Conservation (phyloP, 2,797 vertebrate species). For the Aratinga solstitialis region DNA sequence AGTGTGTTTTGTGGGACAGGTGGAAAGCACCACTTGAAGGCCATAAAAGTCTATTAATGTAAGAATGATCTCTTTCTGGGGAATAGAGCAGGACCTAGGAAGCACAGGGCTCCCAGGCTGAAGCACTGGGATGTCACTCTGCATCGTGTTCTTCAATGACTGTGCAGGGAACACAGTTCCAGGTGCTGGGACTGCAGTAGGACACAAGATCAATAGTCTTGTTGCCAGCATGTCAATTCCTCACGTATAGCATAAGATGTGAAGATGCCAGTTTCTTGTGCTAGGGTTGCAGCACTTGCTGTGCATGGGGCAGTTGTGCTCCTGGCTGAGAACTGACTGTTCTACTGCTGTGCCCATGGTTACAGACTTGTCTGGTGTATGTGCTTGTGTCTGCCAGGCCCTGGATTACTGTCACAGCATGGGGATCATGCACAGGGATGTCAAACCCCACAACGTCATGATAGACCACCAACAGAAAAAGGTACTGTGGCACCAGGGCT, state of each 20-base stretch:
- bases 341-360: background rate
- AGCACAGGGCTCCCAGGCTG: background rate
- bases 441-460: slow-evolving; percentile 97
- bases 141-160: background rate
- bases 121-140: background rate
- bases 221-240: background rate
- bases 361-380: background rate
- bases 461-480: slow-evolving; percentile 96
- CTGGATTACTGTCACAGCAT: slow-evolving; percentile 97
- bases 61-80: background rate
- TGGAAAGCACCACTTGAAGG: background rate
- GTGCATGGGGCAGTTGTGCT: background rate
- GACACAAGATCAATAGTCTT: background rate
- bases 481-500: slow-evolving; percentile 74
- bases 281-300: background rate
- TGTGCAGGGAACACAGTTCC: background rate
- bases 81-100: background rate
- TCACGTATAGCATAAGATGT: background rate
- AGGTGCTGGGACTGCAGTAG: background rate
- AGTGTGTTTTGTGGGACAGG: background rate
- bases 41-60: background rate
- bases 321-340: background rate
- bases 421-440: slow-evolving; percentile 96
- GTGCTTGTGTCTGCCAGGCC: slow-evolving; percentile 79
- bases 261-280: background rate